These are phyloP conservation scores for Hyalella azteca DNA, from an alignment of 2,888 invertebrate genomes.

Conservation along the genomic window DNA sequence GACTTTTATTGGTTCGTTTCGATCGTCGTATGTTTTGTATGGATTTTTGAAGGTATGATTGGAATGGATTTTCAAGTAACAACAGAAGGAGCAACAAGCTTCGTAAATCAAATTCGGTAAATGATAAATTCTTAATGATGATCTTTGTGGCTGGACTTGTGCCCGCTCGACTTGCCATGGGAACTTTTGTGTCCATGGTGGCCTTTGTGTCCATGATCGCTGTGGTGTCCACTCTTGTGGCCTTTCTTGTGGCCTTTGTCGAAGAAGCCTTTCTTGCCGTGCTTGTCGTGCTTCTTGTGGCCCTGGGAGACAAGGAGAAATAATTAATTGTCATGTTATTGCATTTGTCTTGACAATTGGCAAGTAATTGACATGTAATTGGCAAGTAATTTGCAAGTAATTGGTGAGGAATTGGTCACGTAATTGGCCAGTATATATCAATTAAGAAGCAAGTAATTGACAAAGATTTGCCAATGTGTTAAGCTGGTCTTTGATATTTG, in stretches of 20 bases:
- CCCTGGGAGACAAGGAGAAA: conserved; percentile 39
- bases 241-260: conserved; percentile 69
- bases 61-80: background rate
- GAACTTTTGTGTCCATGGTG: conserved; percentile 66
- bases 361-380: too few relatives aligned
- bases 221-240: conserved; percentile 66
- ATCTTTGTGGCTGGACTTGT: conserved; percentile 44
- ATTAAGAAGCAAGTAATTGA: too few relatives aligned
- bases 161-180: conserved; percentile 51
- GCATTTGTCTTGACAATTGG: too few relatives aligned
- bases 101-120: background rate
- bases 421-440: too few relatives aligned
- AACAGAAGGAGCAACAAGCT: conserved; percentile 10
- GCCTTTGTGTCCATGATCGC: conserved; percentile 68
- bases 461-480: too few relatives aligned
- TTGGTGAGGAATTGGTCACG: too few relatives aligned
- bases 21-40: background rate
- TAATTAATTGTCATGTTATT: background rate
- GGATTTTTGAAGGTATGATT: background rate
- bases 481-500: too few relatives aligned
- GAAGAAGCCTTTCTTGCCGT: conserved; percentile 72
- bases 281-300: conserved; percentile 59
- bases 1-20: conserved; percentile 24
- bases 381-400: too few relatives aligned
- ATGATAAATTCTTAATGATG: conserved; percentile 5